Evolutionary conservation across 2,888 invertebrate species (phyloP), one percentile per base, ranked within the genome.

Genomic region (Electrophaes corylata): DNA sequence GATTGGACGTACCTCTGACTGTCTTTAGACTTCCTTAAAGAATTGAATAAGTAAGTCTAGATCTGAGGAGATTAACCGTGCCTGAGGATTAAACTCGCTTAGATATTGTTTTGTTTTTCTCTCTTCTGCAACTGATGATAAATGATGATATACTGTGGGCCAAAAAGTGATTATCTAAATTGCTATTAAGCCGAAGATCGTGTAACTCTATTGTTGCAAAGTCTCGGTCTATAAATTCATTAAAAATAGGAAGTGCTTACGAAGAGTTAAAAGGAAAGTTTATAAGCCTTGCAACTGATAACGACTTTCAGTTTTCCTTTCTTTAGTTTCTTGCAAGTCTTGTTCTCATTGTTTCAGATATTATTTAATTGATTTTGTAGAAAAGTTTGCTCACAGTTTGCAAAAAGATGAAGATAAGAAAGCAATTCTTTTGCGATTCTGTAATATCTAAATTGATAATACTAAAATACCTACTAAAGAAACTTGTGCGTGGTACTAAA

Each of bases 221-320:
- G 54, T 45, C 41, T 45, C 64, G 66, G 12, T 66, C 68, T 69
- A 72, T 75, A 78, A 81, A 79, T 76, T 78, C 70, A 80, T 82
- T 76, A 76, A 70, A 71, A 66, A 60, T 56, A 68, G 68, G 69
- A 73, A 75, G 72, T 76, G 72, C 78, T 76, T 71, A 62, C 64
- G 64, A 69, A 40, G 18, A 65, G 67, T 66, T 66, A 71, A 70
- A 68, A 67, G 68, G 65, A 70, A 78, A 75, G 70, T 73, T 71
- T 66, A 35, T 45, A 75, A 75, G 75, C 55, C 41, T 65, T 64
- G 61, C 62, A 75, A 75, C 72, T 72, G 78, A 81, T 80, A 78
- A 65, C 71, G 66, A 57, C 39, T 60, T 66, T 73, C 16, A 41
- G 37, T 37, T 35, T 35, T 37, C 35, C 33, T 12, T 20, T 47